Evolutionary conservation across 2,888 invertebrate species (phyloP).

Genomic region (Napeogenes inachia): DNA sequence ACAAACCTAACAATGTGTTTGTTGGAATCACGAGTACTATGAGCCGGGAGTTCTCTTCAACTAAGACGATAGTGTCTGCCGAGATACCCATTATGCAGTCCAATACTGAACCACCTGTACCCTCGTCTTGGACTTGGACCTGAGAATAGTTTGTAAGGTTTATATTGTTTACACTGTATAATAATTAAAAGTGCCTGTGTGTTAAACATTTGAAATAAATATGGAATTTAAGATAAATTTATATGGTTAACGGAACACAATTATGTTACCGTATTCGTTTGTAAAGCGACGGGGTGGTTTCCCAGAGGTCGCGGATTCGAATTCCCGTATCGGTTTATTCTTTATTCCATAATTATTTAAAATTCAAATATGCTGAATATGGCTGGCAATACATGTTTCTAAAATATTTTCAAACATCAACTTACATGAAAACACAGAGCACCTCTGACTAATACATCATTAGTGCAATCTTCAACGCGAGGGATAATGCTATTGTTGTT

Average conservation of each 20-base stretch:
- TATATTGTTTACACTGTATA: slow-evolving; percentile 4
- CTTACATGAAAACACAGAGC: slow-evolving; percentile 91
- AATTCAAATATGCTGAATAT: too few species aligned
- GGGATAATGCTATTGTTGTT: slow-evolving; percentile 81
- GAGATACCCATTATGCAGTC: slow-evolving; percentile 92
- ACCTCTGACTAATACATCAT: slow-evolving; percentile 86
- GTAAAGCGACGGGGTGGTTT: too few species aligned
- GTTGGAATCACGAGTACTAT: slow-evolving; percentile 92
- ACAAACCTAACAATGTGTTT: slow-evolving; percentile 82
- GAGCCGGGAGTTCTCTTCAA: slow-evolving; percentile 89
- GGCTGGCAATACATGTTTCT: too few species aligned
- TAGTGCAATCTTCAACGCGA: slow-evolving; percentile 75
- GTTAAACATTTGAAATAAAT: background rate
- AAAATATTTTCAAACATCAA: slow-evolving; percentile 11
- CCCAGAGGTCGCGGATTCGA: too few species aligned
- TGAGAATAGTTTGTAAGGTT: slow-evolving; percentile 53
- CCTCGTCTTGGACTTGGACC: slow-evolving; percentile 79
- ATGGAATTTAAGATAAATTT: background rate
- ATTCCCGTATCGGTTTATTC: too few species aligned
- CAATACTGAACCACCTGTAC: slow-evolving; percentile 72
- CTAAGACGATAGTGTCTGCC: slow-evolving; percentile 89
- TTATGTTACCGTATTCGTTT: too few species aligned
- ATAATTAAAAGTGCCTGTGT: background rate
- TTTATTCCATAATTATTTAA: too few species aligned
- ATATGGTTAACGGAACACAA: too few species aligned